A percentile compares a stretch with the other conserved stretches of the same genome.
Conservation (phyloP, 1,140 invertebrate species). For the Polyergus mexicanus region DNA sequence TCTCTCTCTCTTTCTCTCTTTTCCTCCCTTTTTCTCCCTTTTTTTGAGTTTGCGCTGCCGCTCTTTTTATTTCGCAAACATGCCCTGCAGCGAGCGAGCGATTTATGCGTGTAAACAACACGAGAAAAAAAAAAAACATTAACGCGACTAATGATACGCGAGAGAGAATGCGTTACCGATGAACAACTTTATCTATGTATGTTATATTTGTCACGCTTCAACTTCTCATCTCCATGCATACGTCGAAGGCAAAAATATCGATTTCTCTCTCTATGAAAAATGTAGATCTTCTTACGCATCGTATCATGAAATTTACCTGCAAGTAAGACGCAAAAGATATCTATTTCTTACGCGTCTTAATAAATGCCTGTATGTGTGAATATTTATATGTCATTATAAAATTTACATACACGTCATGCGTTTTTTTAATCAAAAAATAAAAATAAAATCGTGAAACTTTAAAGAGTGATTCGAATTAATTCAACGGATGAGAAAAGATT, state of each 20-base stretch:
- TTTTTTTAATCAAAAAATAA: slow-evolving; percentile 3
- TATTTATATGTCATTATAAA: neutral
- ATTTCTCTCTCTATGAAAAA: slow-evolving; percentile 9
- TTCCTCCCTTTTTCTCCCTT: neutral
- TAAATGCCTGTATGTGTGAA: slow-evolving; percentile 7
- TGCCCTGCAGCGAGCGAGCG: slow-evolving; percentile 18
- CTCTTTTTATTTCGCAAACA: slow-evolving; percentile 66
- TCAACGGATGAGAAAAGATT: neutral
- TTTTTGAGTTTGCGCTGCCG: slow-evolving; percentile 11
- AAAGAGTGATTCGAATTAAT: neutral
- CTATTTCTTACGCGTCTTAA: neutral
- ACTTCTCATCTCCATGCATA: neutral
- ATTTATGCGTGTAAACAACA: slow-evolving; percentile 66
- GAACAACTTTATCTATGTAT: slow-evolving; percentile 53
- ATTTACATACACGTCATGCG: neutral
- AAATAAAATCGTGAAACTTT: neutral
- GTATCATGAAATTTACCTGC: neutral
- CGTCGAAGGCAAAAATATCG: slow-evolving; percentile 5
- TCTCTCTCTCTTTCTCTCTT: neutral
- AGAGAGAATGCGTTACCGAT: slow-evolving; percentile 30
- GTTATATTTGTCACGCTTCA: slow-evolving; percentile 41
- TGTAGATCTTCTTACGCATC: neutral
- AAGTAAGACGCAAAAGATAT: slow-evolving; percentile 3
- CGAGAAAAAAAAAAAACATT: slow-evolving; percentile 38
- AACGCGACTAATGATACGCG: slow-evolving; percentile 57